These are phyloP conservation scores for Scolanthus callimorphus DNA, from an alignment of 92 coral and sea anemone species.

Conservation along the genomic window DNA sequence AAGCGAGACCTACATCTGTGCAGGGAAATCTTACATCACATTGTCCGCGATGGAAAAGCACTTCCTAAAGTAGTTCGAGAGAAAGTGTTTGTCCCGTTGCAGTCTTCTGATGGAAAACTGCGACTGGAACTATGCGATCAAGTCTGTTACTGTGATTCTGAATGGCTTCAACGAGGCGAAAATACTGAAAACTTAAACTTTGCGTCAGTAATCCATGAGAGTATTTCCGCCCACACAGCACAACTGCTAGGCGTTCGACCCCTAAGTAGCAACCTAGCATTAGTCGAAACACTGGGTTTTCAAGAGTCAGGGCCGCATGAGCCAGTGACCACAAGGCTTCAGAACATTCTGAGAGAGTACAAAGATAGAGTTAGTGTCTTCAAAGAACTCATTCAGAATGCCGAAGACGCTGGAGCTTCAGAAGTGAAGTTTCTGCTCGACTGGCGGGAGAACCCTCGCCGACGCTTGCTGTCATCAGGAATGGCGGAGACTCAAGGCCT, in stretches of 20 bases:
- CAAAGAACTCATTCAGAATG: conserved; percentile 91
- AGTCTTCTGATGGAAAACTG: conserved; percentile 49
- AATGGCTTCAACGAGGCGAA: conserved; percentile 62
- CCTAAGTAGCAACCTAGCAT: conserved; percentile 69
- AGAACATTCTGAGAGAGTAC: conserved; percentile 76
- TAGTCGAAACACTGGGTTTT: conserved; percentile 88
- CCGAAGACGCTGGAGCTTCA: conserved; percentile 92
- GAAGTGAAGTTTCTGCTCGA: conserved; percentile 87
- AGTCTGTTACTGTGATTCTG: conserved; percentile 79
- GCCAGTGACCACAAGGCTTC: conserved; percentile 83
- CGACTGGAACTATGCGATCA: conserved; percentile 61
- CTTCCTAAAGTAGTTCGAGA: conserved; percentile 61
- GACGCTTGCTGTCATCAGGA: conserved; percentile 68
- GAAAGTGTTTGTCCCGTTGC: conserved; percentile 79
- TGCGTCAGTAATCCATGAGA: conserved; percentile 63
- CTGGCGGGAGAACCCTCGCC: conserved; percentile 72
- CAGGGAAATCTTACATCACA: conserved; percentile 67
- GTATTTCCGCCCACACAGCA: conserved; percentile 70
- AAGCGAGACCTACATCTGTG: conserved; percentile 73
- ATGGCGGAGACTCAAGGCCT: conserved; percentile 92
- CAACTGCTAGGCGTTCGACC: conserved; percentile 83
- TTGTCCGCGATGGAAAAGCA: conserved; percentile 61
- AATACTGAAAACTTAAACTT: conserved; percentile 32
- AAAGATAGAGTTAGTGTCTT: conserved; percentile 73
- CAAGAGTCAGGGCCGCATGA: conserved; percentile 86